phyloP scores from a whole-genome alignment of 2,888 invertebrate species.

The Zaprionus obscuricornis region DNA sequence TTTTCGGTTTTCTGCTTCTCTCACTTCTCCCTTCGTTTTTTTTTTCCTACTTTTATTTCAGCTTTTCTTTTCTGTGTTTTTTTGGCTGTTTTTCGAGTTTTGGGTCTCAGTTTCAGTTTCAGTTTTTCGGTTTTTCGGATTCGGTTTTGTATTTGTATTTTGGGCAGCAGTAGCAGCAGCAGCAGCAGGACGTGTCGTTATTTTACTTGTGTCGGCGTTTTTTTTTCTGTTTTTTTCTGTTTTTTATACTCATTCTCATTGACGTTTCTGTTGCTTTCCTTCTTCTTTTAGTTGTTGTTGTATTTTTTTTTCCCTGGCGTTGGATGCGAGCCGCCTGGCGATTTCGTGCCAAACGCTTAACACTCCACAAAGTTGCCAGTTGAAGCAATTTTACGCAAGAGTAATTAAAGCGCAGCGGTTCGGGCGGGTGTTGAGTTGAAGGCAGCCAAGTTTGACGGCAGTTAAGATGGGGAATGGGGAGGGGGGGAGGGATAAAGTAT shows the following conservation, averaged over 20 bases:
- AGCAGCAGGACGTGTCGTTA: constrained; percentile 30
- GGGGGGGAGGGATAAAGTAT: not conserved
- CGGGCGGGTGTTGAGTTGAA: no score
- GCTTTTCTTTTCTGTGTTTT: constrained; percentile 25
- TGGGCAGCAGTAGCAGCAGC: no score
- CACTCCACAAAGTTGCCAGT: constrained; percentile 79
- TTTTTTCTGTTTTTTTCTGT: constrained; percentile 11
- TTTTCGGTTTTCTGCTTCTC: no score
- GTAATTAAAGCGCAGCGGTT: constrained; percentile 69
- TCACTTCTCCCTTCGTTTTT: no score
- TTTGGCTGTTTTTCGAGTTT: constrained; percentile 14
- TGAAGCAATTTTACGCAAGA: constrained; percentile 79
- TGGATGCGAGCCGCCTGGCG: constrained; percentile 36
- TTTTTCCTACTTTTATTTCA: not conserved
- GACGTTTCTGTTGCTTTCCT: constrained; percentile 29
- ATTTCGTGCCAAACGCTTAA: constrained; percentile 74
- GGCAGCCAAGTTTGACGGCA: not conserved
- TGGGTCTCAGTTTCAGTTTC: constrained; percentile 13
- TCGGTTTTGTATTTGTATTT: constrained; percentile 30
- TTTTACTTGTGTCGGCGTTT: constrained; percentile 44
- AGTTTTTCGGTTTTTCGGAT: constrained; percentile 10
- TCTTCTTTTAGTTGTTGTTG: constrained; percentile 1
- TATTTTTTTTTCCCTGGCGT: constrained; percentile 39
- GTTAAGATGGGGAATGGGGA: not conserved
- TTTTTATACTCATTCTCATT: constrained; percentile 14